These are phyloP conservation scores for Panagrolaimus sp. DNA, from an alignment of 1,140 invertebrate genomes.

Conservation along the genomic window DNA sequence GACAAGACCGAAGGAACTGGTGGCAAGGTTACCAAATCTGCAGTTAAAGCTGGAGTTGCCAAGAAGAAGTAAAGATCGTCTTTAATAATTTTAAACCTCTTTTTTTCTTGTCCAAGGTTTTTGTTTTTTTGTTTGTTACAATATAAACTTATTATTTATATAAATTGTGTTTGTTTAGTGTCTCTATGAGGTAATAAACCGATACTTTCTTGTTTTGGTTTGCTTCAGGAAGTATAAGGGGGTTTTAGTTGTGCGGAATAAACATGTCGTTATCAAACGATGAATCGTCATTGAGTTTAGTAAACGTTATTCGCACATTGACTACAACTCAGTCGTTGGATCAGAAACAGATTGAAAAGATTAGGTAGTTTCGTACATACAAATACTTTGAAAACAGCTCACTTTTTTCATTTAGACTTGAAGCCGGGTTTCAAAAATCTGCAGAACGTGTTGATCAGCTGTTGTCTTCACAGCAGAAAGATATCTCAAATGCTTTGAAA, in stretches of 20 bases:
- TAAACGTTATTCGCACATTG: conserved; percentile 82
- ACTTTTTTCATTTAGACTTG: too few species aligned
- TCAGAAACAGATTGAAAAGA: conserved; percentile 70
- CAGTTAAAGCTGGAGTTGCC: conserved; percentile 20
- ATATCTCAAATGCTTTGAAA: conserved; percentile 79
- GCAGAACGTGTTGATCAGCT: background rate
- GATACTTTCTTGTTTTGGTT: background rate
- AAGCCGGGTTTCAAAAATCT: conserved; percentile 9
- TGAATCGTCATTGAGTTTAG: conserved; percentile 62
- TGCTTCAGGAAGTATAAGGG: too few species aligned
- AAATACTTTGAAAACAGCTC: too few species aligned
- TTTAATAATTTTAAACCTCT: conserved; percentile 14
- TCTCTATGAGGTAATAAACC: conserved; percentile 15
- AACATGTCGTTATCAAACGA: background rate
- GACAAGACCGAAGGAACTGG: conserved; percentile 39
- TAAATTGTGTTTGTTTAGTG: background rate
- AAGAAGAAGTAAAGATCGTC: conserved; percentile 33
- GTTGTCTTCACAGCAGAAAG: conserved; percentile 69
- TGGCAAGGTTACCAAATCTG: conserved; percentile 32
- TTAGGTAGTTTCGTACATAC: too few species aligned
- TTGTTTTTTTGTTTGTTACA: conserved; percentile 11
- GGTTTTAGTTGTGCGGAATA: too few species aligned
- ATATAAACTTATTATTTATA: conserved; percentile 13
- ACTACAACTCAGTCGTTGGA: conserved; percentile 87
- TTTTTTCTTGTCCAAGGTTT: conserved; percentile 8